Base-by-base conservation (phyloP, 2,888 invertebrate species). In the Harmothoe impar region DNA sequence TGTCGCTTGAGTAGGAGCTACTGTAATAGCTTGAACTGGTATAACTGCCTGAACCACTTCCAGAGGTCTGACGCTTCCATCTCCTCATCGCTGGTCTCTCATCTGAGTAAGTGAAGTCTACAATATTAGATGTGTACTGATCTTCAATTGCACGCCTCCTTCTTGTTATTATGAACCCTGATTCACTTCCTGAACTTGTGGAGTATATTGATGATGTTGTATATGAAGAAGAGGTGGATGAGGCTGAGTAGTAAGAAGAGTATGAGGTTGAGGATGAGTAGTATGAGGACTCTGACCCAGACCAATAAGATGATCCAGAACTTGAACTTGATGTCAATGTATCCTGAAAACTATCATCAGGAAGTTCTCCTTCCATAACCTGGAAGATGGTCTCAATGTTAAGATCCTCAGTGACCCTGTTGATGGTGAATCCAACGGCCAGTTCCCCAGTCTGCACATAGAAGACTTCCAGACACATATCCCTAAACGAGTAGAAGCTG, bases 381-480 rank as follows among this genome's bases (percentile, higher is more conserved):
- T 43, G 10, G 35, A 35, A 81, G 35, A 81, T 12, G n/a, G 20
- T n/a, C 35, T 35, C 43, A 7, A 0, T n/a, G 33, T 17, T 23
- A 0, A 81, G 81, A n/a, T 81, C 81, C 33, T 81, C 81, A 0
- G 17, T 43, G 43, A 81, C 25, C 15, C 0, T 33, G 20, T n/a
- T 81, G 10, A 81, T 43, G 81, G 81, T 35, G 43, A 81, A 43
- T 12, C 81, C 81, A 0, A 43, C n/a, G 23, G 81, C 81, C 35
- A 81, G 81, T 17, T 33, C 81, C 0, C 81, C 81, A 17, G 81
- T 81, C 23, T 81, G 81, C 0, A 43, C 81, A 35, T 81, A 81
- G 81, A 81, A 81, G 33, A 81, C 35, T 20, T 81, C 81, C 7
- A 81, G 20, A 35, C 81, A 81, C 81, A 81, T 81, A 20, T 81